These are phyloP conservation scores for Physella acuta DNA, from an alignment of 1,140 invertebrate species.

Conservation along the genomic window DNA sequence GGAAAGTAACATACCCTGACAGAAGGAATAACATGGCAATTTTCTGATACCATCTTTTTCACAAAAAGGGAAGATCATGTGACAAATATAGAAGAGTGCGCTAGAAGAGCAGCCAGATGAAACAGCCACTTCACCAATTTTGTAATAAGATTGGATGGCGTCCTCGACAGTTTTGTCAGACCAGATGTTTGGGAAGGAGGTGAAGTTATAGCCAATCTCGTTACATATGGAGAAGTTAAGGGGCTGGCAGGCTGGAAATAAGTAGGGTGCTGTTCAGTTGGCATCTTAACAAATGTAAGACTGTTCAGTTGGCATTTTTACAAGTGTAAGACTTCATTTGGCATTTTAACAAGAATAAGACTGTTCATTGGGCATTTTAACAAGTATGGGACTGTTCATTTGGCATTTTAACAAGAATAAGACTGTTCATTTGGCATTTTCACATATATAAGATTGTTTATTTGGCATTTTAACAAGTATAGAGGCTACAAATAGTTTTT, in stretches of 20 bases:
- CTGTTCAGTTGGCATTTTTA: neutral
- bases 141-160: slow-evolving; percentile 11
- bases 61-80: slow-evolving; percentile 15
- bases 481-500: no score
- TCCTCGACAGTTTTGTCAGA: neutral
- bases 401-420: no score
- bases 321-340: neutral
- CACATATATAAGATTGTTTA: no score
- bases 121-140: neutral
- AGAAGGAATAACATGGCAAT: neutral
- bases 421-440: no score
- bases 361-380: no score
- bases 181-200: slow-evolving; percentile 20
- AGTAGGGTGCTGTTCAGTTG: neutral
- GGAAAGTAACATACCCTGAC: no score
- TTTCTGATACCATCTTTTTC: slow-evolving; percentile 14
- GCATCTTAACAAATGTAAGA: neutral
- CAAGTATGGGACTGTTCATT: no score
- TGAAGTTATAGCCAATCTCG: slow-evolving; percentile 10
- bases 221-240: neutral
- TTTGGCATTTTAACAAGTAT: no score
- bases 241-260: slow-evolving; percentile 16
- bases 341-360: no score
- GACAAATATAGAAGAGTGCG: slow-evolving; percentile 15
- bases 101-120: slow-evolving; percentile 13